phyloP scores from a whole-genome alignment of 1,140 invertebrate species.

The Drosophila nasuta region DNA sequence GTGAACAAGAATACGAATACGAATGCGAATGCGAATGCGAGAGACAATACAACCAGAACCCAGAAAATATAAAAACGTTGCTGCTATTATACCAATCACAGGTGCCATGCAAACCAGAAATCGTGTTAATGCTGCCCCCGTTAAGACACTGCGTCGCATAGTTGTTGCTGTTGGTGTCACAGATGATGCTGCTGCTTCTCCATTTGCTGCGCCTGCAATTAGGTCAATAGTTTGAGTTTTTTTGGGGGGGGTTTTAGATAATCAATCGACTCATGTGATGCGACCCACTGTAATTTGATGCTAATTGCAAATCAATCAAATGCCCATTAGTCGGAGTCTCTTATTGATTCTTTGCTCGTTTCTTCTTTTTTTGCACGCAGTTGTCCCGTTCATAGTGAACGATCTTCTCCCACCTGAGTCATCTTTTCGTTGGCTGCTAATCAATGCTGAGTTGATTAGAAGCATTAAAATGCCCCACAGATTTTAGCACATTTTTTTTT shows the following conservation, averaged over 20 bases:
- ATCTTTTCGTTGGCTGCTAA: conserved; percentile 37
- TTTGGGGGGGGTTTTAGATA: conserved; percentile 31
- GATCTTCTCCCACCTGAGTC: conserved; percentile 51
- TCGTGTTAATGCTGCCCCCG: conserved; percentile 75
- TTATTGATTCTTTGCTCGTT: conserved; percentile 26
- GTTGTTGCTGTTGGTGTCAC: conserved; percentile 12
- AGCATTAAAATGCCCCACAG: conserved; percentile 6
- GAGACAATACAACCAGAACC: conserved; percentile 5
- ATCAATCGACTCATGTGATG: conserved; percentile 67
- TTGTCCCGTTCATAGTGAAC: background rate
- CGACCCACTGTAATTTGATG: conserved; percentile 28
- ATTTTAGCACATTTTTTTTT: conserved; percentile 45
- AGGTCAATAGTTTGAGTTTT: conserved; percentile 62
- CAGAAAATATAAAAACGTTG: background rate
- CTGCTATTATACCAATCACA: conserved; percentile 71
- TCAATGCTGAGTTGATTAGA: conserved; percentile 33
- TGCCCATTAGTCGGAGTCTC: conserved; percentile 52
- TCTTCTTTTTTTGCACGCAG: background rate
- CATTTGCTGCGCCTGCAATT: conserved; percentile 61
- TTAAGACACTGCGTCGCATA: conserved; percentile 43
- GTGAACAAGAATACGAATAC: background rate
- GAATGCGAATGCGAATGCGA: conserved; percentile 1
- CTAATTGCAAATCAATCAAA: conserved; percentile 80
- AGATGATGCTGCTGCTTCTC: conserved; percentile 22
- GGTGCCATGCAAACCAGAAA: conserved; percentile 84